Conservation (phyloP, 2,888 invertebrate species). For the Cephus rjabovi region DNA sequence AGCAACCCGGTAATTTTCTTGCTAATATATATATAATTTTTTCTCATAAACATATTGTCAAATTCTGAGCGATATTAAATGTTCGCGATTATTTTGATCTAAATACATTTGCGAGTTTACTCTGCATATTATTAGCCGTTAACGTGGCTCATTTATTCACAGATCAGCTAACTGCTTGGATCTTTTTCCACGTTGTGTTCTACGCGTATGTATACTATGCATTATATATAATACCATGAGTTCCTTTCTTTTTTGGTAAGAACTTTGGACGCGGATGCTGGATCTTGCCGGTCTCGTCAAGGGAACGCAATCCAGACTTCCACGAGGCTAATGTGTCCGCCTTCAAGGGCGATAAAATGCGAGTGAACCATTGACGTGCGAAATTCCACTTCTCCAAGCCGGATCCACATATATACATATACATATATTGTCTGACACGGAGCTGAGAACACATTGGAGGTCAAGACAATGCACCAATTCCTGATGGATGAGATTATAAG, state of each 20-base stretch:
- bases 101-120: neutral
- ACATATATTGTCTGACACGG: neutral
- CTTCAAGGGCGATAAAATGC: slow-evolving; percentile 16
- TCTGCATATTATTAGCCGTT: neutral
- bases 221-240: neutral
- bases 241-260: neutral
- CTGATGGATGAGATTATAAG: neutral
- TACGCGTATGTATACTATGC: neutral
- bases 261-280: neutral
- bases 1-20: neutral
- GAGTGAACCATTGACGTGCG: slow-evolving; percentile 8
- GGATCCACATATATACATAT: neutral
- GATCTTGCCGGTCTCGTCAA: neutral
- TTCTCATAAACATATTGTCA: neutral
- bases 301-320: neutral
- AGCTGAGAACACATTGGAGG: neutral
- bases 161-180: neutral
- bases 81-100: neutral
- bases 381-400: neutral
- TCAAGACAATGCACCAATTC: neutral
- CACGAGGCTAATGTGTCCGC: slow-evolving; percentile 1
- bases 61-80: neutral
- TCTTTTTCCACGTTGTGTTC: neutral
- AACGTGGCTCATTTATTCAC: neutral
- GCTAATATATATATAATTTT: neutral